Conservation (phyloP, 2,113 vertebrate genomes). For the Hyperoodon ampullatus region DNA sequence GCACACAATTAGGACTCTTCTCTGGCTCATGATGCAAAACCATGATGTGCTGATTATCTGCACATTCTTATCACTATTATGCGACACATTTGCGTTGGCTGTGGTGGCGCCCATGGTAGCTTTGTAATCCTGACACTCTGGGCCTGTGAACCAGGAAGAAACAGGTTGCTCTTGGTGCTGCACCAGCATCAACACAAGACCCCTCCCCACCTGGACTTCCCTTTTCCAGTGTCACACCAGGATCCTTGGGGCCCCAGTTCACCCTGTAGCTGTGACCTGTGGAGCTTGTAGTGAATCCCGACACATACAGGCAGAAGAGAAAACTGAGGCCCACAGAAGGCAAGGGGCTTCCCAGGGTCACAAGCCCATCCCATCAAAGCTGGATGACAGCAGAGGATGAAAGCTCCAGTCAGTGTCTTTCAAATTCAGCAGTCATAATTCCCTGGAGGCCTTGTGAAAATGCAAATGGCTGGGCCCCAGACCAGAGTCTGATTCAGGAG, state of each 20-base stretch:
- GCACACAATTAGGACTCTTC: neutral
- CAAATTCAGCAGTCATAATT: too few species aligned
- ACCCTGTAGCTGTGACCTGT: neutral
- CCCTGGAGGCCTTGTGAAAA: too few species aligned
- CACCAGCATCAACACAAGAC: neutral
- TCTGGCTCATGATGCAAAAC: neutral
- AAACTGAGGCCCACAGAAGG: neutral
- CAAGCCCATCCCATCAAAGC: neutral
- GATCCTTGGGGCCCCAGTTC: neutral
- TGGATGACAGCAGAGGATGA: neutral
- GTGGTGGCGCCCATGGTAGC: neutral
- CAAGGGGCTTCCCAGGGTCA: neutral
- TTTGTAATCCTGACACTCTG: neutral
- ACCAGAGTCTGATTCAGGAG: too few species aligned
- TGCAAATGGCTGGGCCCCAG: too few species aligned
- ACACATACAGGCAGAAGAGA: neutral
- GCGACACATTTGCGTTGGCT: accelerated
- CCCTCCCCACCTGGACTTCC: neutral
- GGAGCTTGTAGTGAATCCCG: neutral
- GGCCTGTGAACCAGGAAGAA: neutral
- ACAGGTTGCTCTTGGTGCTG: neutral
- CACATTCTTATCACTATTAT: accelerated
- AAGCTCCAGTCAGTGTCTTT: neutral
- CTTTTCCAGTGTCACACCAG: neutral
- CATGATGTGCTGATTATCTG: neutral